Evolutionary conservation across 2,888 invertebrate species (phyloP), one percentile per base, ranked within the genome.

Genomic region (Eupelmus urozonus): DNA sequence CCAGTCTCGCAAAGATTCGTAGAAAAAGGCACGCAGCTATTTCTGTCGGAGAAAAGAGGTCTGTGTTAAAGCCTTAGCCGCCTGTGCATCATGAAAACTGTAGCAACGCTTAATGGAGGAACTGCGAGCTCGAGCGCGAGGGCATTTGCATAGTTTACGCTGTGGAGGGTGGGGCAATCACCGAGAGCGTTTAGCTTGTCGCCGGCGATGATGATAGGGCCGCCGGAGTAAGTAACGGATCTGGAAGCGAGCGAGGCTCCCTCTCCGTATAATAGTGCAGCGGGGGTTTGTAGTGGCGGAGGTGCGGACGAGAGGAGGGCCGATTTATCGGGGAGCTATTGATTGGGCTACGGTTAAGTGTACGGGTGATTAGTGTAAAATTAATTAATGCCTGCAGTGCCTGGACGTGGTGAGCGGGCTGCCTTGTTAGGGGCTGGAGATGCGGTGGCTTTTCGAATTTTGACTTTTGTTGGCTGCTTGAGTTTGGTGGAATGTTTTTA

Each of bases 221-320:
- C 23, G 57, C 20, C 16, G 53, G 53, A 49, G 49, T 70, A 60
- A 70, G 60, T 69, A 70, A 57, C 18, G 49, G 70, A 70, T 70
- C 70, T 70, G 9, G n/a, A 25, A 42, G 55, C 69, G 20, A n/a
- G 7, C 11, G 11, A 16, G 5, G 16, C 23, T 5, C 23, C 23
- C 13, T 3, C 34, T 3, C 5, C 34, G 34, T 34, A 34, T 34
- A 34, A 5, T 45, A 7, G 45, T 13, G 45, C 16, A 13, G 1
- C 11, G n/a, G 2, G 45, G 20, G 20, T 53, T 45, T 13, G 45
- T 7, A 9, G 16, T 45, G 53, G 20, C 20, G 34, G 9, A 9
- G 34, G 34, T 34, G 34, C 5, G 34, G 3, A 34, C 34, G 9
- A 3, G 34, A 34, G 9, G 9, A n/a, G n/a, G n/a, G n/a, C n/a